phyloP scores from a whole-genome alignment of 2,888 invertebrate genomes.

The Epirrhoe alternata region DNA sequence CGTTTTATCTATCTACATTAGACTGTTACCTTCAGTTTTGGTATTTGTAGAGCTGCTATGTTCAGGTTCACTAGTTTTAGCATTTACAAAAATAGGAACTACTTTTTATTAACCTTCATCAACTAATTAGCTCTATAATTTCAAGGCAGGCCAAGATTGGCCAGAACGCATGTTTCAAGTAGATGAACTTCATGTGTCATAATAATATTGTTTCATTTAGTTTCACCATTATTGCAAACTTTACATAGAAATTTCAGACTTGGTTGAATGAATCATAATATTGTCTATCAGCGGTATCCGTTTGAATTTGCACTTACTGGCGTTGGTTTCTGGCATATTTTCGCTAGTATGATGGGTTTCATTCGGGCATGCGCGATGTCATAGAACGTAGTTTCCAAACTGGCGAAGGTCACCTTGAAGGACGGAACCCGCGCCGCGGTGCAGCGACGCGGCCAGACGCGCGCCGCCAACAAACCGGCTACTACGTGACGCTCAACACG shows the following conservation, averaged over 20 bases:
- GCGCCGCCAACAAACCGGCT: conserved; percentile 36
- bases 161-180: neutral
- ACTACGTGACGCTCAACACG: conserved; percentile 62
- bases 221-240: conserved; percentile 15
- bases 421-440: conserved; percentile 33
- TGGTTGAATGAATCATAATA: conserved; percentile 38
- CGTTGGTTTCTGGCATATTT: conserved; percentile 52
- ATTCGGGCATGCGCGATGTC: conserved; percentile 74
- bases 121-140: neutral
- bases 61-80: neutral
- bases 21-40: neutral
- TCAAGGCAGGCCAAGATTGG: neutral
- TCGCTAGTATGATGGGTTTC: conserved; percentile 43
- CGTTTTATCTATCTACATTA: too few relatives aligned
- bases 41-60: too few relatives aligned
- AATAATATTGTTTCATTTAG: neutral
- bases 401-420: conserved; percentile 79
- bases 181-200: conserved; percentile 3
- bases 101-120: too few relatives aligned
- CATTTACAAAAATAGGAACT: neutral
- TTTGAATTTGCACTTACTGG: conserved; percentile 46
- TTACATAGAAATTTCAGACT: conserved; percentile 7
- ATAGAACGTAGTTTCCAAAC: conserved; percentile 65
- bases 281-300: conserved; percentile 46
- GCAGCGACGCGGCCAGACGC: conserved; percentile 38